Evolutionary conservation across 2,113 vertebrate genomes (phyloP), one percentile per base, ranked within the genome.

Genomic region (Dinomys branickii): DNA sequence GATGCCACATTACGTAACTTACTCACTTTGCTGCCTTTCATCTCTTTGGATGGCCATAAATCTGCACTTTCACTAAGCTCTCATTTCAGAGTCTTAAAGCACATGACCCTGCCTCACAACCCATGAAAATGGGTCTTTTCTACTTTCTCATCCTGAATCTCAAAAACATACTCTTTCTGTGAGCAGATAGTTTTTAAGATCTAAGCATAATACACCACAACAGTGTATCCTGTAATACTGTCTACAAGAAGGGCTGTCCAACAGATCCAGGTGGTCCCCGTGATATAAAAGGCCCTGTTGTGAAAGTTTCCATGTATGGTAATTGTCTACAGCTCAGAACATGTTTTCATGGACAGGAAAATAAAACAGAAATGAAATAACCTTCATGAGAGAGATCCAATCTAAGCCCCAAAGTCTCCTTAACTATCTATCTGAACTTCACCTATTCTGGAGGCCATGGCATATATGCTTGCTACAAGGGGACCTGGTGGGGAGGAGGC

Each of bases 81-180:
- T 44, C 58, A 87, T 83, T 77, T 82, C 95, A 89, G 50, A 91
- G 44, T 95, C 65, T 78, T 61, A 86, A 83, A 84, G 24, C 77
- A 83, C 3, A n/a, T 16, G 12, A 35, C 24, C 14, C n/a, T 80
- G 38, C 35, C 26, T 65, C 50, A 58, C 24, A 58, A 75, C 30
- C 44, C 54, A n/a, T 7, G 59, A 94, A 81, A 91, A 81, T 16
- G 28, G 7, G 47, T 83, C 52, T 73, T 96, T 85, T 95, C 75
- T 61, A 84, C 24, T 75, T 61, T 88, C 50, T 85, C 93, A 50
- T 82, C 88, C 82, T 82, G 5, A 80, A 50, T 73, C 58, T 80
- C 35, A 83, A 71, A 93, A 19, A 2, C 17, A 63, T 69, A 71
- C 3, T 75, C 30, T 50, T 91, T 30, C 44, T 54, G n/a, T 56